phyloP scores from a whole-genome alignment of 2,797 vertebrate genomes.

The Hafferia zeledoni region DNA sequence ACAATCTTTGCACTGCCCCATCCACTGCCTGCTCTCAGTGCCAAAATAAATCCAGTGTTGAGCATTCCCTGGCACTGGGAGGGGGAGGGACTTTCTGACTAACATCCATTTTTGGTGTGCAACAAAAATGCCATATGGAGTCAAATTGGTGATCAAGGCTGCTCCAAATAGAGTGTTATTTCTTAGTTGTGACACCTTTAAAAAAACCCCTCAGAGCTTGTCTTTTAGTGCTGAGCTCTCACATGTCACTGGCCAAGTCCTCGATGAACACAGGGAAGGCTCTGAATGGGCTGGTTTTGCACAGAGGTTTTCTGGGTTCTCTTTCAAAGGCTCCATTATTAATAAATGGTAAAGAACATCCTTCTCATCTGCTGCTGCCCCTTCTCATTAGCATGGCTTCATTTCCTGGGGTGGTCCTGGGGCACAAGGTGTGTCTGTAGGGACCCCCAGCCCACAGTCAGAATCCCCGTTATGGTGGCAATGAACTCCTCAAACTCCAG shows the following conservation, averaged over 20 bases:
- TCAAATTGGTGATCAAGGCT: conserved; percentile 42
- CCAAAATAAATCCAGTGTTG: not conserved
- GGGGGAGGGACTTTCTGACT: conserved; percentile 29
- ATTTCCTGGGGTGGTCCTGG: not conserved
- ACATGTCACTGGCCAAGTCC: not conserved
- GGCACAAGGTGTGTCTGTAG: not conserved
- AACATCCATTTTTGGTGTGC: conserved; percentile 42
- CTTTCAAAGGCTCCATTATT: conserved; percentile 17
- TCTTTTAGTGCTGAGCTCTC: conserved; percentile 19
- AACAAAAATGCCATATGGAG: conserved; percentile 38
- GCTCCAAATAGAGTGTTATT: conserved; percentile 21
- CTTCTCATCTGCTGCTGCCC: not conserved
- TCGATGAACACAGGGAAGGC: not conserved
- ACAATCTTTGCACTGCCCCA: not conserved
- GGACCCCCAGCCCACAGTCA: not conserved
- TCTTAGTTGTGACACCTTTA: conserved; percentile 34
- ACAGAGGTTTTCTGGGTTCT: not conserved
- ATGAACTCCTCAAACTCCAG: conserved; percentile 60
- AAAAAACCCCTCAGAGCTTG: not conserved
- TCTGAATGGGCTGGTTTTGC: not conserved
- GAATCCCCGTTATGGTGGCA: not conserved
- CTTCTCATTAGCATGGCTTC: not conserved
- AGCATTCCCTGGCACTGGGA: not conserved
- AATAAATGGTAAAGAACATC: conserved; percentile 20
- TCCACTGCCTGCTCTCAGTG: not conserved